Evolutionary conservation across 1,140 invertebrate genomes (phyloP), one percentile per base, ranked within the genome.

Genomic region (Drusus annulatus): DNA sequence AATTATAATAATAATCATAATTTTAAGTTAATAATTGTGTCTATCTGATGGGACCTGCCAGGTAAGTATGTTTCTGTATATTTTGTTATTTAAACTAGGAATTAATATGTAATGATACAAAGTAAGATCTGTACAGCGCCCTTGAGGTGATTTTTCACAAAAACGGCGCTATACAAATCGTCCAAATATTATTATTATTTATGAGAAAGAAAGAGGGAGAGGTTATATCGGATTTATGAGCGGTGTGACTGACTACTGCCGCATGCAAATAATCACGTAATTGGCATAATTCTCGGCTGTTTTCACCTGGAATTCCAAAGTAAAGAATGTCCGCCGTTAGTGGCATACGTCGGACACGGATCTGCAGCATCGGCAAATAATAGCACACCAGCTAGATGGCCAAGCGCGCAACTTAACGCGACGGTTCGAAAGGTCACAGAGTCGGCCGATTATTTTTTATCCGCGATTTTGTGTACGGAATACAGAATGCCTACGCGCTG

Each of bases 361-460:
- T 21, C 23, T 63, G 17, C 25, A 2, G 5, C 2, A 2, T 28
- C 25, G 25, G 25, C 23, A 23, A 21, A 28, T 23, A 23, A 17
- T 16, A 63, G 28, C 7, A 17, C 7, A 8, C 8, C 54, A 21
- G 10, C 17, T 56, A 56, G 23, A 63, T 63, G 28, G 17, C 60
- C 23, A 13, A 28, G 23, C 60, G 60, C 60, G 15, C 28, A 63
- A 3, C 60, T 21, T 6, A 6, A 21, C 65, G 65, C 69, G 23
- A 51, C 21, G 23, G 69, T 74, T 74, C 69, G 69, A 54, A 74
- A 74, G 69, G 69, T 74, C 69, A 51, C 50, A 45, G 69, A 54
- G 17, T 56, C 25, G 51, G 69, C 8, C 52, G 19, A 54, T 74
- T 74, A 54, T 74, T 17, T 74, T 71, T 71, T 50, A 19, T 45